Conservation (phyloP, 1,140 invertebrate species). For the Coenobita brevimanus region DNA sequence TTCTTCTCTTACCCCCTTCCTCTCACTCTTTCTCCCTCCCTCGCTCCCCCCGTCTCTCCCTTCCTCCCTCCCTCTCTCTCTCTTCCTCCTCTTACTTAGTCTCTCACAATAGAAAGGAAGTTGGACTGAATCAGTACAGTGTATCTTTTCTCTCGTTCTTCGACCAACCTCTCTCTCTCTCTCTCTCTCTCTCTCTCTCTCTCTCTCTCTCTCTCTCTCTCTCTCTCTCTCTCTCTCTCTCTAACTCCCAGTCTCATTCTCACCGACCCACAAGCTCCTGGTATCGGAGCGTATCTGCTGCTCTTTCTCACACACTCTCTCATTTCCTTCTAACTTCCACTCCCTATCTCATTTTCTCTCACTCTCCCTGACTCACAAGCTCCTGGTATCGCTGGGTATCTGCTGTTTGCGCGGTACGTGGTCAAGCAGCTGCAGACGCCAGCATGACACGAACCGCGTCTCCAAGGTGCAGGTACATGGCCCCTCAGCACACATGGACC, state of each 20-base stretch:
- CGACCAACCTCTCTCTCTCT: too few relatives aligned
- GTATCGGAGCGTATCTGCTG: neutral
- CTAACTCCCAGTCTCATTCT: too few relatives aligned
- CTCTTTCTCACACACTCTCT: neutral
- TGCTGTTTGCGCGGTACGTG: constrained; percentile 67
- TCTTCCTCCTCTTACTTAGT: neutral
- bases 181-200: neutral
- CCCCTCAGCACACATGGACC: constrained; percentile 67
- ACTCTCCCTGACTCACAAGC: constrained; percentile 44
- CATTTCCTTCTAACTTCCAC: neutral
- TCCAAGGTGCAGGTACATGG: constrained; percentile 64
- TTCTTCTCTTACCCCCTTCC: neutral
- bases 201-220: neutral
- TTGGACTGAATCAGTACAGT: too few relatives aligned
- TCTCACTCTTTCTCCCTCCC: neutral
- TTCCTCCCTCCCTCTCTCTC: neutral
- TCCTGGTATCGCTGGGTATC: constrained; percentile 57
- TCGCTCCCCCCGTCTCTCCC: neutral
- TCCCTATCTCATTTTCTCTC: too few relatives aligned
- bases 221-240: neutral
- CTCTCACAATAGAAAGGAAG: neutral
- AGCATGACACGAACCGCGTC: constrained; percentile 64
- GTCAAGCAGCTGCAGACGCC: constrained; percentile 52
- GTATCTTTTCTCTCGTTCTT: too few relatives aligned
- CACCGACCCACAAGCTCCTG: neutral